Conservation (phyloP, 2,888 invertebrate species). For the Tenthredo livida region DNA sequence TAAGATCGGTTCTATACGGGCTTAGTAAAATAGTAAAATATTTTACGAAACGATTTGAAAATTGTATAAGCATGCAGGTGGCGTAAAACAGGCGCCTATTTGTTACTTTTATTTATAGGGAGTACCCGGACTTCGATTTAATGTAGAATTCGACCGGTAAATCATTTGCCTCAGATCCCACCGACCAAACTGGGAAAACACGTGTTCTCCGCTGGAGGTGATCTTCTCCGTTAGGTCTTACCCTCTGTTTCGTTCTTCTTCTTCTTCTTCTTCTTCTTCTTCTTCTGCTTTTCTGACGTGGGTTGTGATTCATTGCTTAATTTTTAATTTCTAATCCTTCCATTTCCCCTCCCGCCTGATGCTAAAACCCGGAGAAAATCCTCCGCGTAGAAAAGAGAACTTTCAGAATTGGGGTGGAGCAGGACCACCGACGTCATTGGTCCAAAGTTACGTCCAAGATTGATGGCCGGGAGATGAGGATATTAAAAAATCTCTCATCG, state of each 20-base stretch:
- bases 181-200: conserved; percentile 56
- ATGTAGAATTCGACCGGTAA: conserved; percentile 51
- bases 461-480: not conserved
- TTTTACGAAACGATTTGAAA: not conserved
- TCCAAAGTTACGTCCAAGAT: not conserved
- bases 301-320: conserved; percentile 54
- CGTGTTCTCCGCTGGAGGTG: conserved; percentile 54
- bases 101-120: conserved; percentile 60
- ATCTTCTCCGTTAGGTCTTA: conserved; percentile 30
- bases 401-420: not conserved
- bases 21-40: not conserved
- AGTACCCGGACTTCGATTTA: conserved; percentile 54
- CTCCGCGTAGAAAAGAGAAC: not conserved
- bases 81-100: conserved; percentile 59
- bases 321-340: conserved; percentile 51
- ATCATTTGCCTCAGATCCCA: conserved; percentile 45
- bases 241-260: not conserved
- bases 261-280: not conserved
- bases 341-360: not conserved
- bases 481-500: not conserved
- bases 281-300: conserved; percentile 18
- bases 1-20: not conserved
- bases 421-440: conserved; percentile 5
- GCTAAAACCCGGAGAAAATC: not conserved
- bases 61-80: conserved; percentile 48